Base-by-base conservation (phyloP, 2,888 invertebrate genomes). In the Eupithecia pulchellata region DNA sequence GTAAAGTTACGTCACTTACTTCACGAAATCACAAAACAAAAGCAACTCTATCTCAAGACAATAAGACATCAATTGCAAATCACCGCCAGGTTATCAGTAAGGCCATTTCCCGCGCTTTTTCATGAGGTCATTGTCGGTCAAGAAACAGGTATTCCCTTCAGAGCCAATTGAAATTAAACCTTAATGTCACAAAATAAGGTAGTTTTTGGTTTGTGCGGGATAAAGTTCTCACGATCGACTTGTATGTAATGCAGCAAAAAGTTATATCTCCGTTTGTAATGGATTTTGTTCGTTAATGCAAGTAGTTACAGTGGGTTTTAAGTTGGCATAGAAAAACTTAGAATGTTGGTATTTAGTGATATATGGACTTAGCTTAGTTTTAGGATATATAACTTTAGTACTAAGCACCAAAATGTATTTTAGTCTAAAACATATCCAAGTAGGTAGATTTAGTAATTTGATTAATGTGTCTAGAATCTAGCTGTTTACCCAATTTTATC, bases 61-160 rank as follows among this genome's bases (percentile, higher is more conserved):
- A 32, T 76, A 76, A 66, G 67, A 62, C 14, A 47, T 5, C 71
- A 66, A 66, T 66, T 76, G 34, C 32, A 52, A 64, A 72, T 55
- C 67, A n/a, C 20, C 36, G 30, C 64, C 69, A 75, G 78, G 78
- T 80, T 75, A 82, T 77, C 79, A 80, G 79, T 82, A 68, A 76
- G 66, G 71, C 61, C 69, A 71, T 86, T 88, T 88, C 87, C 87
- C 89, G 85, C 89, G 87, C 88, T 88, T 90, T 87, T 90, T 89
- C 85, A 86, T 84, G 85, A 89, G 91, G 90, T 91, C 89, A 91
- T 83, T 89, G 87, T 86, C 91, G 91, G 91, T 90, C 91, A 90
- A 79, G 81, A 84, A 90, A 90, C 91, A 91, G 91, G 91, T 91
- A 90, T 89, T 85, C 61, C 36, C 66, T 66, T 68, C 6, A 5